Base-by-base conservation (phyloP, 2,888 invertebrate genomes). In the Netelia inedita region DNA sequence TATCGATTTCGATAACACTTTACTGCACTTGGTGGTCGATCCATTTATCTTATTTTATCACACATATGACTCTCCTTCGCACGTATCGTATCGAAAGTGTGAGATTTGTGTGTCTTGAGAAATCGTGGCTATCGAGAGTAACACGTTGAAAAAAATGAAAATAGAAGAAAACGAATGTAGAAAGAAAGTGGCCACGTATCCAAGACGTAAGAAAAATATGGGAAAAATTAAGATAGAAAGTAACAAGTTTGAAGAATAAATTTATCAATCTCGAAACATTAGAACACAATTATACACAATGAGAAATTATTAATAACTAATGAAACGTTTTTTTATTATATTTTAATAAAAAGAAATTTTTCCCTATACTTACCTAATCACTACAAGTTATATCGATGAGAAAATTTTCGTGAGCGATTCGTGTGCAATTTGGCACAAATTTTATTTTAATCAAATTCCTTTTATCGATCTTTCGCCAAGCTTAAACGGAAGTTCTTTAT, bases 1-100 rank as follows among this genome's bases (percentile, higher is more conserved):
- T 79, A 79, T 79, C 79, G 79, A 79, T 71, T 71, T 71, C 79
- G 79, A 79, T 79, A 79, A 79, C 79, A 69, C 69, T 69, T 63
- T 68, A 59, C 69, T 63, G 69, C 61, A 71, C 79, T 71, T 16
- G 61, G 61, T 71, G 53, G 61, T 35, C 61, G 21, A 61, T 5
- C 59, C 79, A 79, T 79, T 79, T 71, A 61, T 79, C 71, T 63
- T 63, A 71, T 79, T 78, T 79, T 46, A 59, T 16, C 68, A 28
- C 57, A 69, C 19, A 76, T 23, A 46, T 43, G 35, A 55, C 23
- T 43, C 75, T 76, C 75, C 55, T 21, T 65, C 53, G 19, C 55
- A 19, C 59, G 57, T 78, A 43, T 68, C 76, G 43, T 41, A 19
- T 57, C 16, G 21, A 59, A 71, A 61, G 71, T 46, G 68, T 71